A percentile compares a stretch with the other conserved stretches of the same genome.
Conservation (phyloP, 2,113 vertebrate species). For the Columba livia region DNA sequence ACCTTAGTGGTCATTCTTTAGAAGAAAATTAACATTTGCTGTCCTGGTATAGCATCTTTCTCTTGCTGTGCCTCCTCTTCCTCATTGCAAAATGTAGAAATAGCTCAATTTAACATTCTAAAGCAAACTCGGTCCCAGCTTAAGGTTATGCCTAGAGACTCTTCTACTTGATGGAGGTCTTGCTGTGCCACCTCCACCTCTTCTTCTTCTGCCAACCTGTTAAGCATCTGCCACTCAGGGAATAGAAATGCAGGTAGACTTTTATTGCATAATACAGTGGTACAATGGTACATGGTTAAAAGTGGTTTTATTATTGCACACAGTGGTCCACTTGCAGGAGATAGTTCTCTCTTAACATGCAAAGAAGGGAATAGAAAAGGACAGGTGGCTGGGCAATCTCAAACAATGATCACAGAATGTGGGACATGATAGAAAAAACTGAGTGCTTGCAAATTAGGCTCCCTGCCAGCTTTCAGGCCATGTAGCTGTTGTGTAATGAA, state of each 20-base stretch:
- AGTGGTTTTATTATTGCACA: not conserved
- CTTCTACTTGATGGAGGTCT: not conserved
- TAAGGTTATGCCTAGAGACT: not conserved
- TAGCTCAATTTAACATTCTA: not conserved
- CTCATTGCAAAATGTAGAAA: not conserved
- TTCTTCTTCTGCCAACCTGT: not conserved
- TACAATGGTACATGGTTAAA: not conserved
- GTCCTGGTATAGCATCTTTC: not conserved
- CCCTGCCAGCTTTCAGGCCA: not conserved
- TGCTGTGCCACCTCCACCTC: not conserved
- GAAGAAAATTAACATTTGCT: not conserved
- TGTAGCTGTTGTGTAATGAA: not conserved
- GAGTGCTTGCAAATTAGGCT: not conserved
- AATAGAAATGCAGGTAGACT: not conserved
- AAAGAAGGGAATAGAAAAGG: not conserved
- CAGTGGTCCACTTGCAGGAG: not conserved
- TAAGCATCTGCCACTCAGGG: not conserved
- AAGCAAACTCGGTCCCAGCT: not conserved
- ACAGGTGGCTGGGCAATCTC: not conserved
- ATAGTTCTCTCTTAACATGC: not conserved
- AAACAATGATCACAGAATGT: not conserved
- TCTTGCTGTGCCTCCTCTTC: not conserved
- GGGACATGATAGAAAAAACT: not conserved
- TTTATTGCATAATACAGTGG: not conserved
- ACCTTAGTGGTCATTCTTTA: not conserved